Conservation (phyloP, 1,140 invertebrate genomes). For the Psix sp. region DNA sequence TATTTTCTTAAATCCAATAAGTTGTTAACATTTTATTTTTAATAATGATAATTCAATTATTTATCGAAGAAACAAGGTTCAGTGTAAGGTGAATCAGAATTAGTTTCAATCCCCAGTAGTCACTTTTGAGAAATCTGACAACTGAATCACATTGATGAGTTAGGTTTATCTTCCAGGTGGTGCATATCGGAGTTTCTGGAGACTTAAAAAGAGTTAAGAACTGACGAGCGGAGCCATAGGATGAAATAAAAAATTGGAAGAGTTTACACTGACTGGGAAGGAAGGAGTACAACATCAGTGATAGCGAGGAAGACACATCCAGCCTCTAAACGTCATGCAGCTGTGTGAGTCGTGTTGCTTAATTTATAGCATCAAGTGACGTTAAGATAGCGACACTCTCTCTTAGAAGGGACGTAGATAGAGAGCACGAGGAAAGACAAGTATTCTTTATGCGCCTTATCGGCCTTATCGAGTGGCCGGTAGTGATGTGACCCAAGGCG, state of each 20-base stretch:
- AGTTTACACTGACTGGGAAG: conserved; percentile 44
- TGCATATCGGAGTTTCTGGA: conserved; percentile 28
- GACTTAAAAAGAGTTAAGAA: conserved; percentile 51
- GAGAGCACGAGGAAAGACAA: conserved; percentile 65
- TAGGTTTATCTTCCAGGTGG: conserved; percentile 47
- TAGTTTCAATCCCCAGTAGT: too few species aligned
- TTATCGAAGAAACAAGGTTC: too few species aligned
- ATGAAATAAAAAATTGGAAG: conserved; percentile 57
- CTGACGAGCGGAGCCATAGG: conserved; percentile 28
- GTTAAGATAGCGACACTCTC: conserved; percentile 72
- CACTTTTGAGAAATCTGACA: too few species aligned
- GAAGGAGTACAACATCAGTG: conserved; percentile 46
- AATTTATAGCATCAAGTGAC: conserved; percentile 73
- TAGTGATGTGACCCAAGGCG: conserved; percentile 70
- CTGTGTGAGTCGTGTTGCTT: conserved; percentile 70
- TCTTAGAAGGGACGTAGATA: conserved; percentile 57
- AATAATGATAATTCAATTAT: too few species aligned
- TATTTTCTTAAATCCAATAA: too few species aligned
- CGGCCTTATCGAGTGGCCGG: conserved; percentile 71
- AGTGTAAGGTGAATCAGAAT: too few species aligned
- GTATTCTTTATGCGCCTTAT: conserved; percentile 73
- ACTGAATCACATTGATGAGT: conserved; percentile 21
- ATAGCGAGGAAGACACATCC: conserved; percentile 54
- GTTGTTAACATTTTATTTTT: too few species aligned
- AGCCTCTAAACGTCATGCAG: conserved; percentile 64